These are phyloP conservation scores for Tenrec ecaudatus DNA, from an alignment of 2,113 vertebrate genomes.

Conservation along the genomic window DNA sequence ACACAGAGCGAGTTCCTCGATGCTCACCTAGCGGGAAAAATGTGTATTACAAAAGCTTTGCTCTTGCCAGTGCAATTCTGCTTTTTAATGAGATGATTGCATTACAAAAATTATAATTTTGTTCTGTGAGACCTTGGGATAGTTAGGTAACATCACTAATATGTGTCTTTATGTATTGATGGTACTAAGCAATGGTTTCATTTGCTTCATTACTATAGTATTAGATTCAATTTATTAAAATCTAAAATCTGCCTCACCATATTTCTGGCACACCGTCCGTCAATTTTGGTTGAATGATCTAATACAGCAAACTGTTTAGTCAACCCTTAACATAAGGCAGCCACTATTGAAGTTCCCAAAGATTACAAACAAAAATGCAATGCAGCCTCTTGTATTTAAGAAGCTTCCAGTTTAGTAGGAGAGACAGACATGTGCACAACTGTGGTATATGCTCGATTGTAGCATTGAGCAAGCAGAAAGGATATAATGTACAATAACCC, in stretches of 20 bases:
- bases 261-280: background rate
- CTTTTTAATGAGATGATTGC: background rate
- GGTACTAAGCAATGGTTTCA: background rate
- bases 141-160: background rate
- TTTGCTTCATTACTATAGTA: background rate
- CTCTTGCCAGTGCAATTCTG: too few species aligned
- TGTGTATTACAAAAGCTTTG: too few species aligned
- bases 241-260: background rate
- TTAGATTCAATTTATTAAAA: background rate
- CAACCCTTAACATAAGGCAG: background rate
- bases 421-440: background rate
- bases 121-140: background rate
- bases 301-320: slow-evolving; percentile 26
- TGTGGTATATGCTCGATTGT: background rate
- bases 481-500: background rate
- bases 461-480: background rate
- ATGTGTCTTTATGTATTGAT: background rate
- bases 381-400: background rate
- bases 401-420: background rate
- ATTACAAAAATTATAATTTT: slow-evolving; percentile 39
- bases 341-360: background rate
- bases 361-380: slow-evolving; percentile 28
- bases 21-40: too few species aligned
- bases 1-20: too few species aligned
- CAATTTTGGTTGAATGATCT: slow-evolving; percentile 27